These are phyloP conservation scores for Homarus gammarus DNA, from an alignment of 2,888 invertebrate species.

Conservation along the genomic window DNA sequence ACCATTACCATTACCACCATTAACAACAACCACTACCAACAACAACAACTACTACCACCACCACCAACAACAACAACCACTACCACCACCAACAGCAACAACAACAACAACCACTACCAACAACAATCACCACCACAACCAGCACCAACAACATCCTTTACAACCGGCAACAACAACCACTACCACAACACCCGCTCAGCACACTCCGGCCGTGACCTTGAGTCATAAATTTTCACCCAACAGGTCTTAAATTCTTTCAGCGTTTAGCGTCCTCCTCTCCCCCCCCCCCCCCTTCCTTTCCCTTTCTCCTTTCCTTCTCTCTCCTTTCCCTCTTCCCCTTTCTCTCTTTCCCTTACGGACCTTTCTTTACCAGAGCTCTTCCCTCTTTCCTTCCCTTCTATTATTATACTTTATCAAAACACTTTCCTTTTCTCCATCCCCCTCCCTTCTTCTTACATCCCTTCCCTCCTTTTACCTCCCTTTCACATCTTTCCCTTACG, in stretches of 20 bases:
- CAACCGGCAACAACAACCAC: background rate
- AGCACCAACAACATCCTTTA: background rate
- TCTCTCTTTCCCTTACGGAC: background rate
- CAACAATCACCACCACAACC: background rate
- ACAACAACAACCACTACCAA: background rate
- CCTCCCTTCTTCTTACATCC: too few relatives aligned
- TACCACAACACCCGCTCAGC: background rate
- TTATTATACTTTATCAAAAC: too few relatives aligned
- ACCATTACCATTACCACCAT: background rate
- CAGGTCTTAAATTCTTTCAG: constrained; percentile 36
- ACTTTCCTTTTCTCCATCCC: too few relatives aligned
- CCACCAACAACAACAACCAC: background rate
- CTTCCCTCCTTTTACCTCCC: too few relatives aligned
- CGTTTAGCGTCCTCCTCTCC: background rate
- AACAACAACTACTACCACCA: background rate
- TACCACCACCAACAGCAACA: background rate
- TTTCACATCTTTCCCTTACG: too few relatives aligned
- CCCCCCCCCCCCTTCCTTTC: background rate
- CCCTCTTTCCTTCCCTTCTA: too few relatives aligned
- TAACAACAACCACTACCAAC: background rate
- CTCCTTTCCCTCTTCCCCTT: background rate
- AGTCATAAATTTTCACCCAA: constrained; percentile 47
- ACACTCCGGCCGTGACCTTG: constrained; percentile 23
- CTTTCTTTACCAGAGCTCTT: background rate
- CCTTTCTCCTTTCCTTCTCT: background rate